Evolutionary conservation across 2,797 vertebrate genomes (phyloP).

Genomic region (Mergus octosetaceus): DNA sequence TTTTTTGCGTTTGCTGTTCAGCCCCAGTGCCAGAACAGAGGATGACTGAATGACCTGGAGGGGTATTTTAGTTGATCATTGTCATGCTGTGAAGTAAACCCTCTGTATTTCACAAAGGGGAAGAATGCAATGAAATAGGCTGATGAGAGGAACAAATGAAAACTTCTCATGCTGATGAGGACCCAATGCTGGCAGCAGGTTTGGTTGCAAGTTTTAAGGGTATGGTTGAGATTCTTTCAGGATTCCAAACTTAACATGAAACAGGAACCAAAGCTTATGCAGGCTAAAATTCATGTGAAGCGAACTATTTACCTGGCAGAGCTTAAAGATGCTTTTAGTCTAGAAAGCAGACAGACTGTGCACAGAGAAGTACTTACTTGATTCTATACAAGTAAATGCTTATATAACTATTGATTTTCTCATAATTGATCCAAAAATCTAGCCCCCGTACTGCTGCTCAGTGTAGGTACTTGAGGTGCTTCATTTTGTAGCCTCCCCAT

Average conservation of each 20-base stretch:
- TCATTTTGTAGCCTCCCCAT: neutral
- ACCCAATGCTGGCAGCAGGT: neutral
- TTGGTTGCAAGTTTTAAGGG: conserved; percentile 8
- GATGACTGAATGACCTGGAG: neutral
- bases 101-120: neutral
- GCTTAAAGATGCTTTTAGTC: neutral
- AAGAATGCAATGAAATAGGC: neutral
- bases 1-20: neutral
- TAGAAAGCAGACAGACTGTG: neutral
- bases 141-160: conserved; percentile 12
- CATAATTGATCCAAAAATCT: neutral
- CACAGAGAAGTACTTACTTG: neutral
- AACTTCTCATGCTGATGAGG: neutral
- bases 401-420: neutral
- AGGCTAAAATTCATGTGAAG: neutral
- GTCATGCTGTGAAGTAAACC: neutral
- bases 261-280: neutral
- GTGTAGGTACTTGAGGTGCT: neutral
- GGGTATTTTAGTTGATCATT: neutral
- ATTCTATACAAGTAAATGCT: neutral
- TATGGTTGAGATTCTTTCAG: neutral
- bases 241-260: conserved; percentile 13
- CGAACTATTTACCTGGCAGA: neutral
- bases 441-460: neutral
- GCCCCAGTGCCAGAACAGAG: neutral